Percentiles rank a stretch among this genome's conserved stretches.
Conservation (phyloP, 2,797 vertebrate genomes). For the Rhynchonycteris naso region DNA sequence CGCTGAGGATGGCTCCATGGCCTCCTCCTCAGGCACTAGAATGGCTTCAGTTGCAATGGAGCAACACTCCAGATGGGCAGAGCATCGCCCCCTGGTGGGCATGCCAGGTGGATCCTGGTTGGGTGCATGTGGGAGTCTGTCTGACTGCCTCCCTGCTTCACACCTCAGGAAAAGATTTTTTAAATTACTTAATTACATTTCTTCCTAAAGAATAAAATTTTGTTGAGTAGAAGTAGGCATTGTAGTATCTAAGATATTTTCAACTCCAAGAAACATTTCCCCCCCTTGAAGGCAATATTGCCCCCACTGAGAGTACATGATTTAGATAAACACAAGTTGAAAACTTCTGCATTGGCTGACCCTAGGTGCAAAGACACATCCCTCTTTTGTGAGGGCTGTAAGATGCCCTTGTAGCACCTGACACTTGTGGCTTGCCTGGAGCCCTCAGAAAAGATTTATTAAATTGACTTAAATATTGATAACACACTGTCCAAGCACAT, state of each 20-base stretch:
- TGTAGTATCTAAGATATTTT: background rate
- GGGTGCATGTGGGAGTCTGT: too few relatives aligned
- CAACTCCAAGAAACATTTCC: background rate
- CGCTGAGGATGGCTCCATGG: too few relatives aligned
- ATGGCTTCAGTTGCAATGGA: too few relatives aligned
- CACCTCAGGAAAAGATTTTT: too few relatives aligned
- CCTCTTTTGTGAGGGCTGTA: background rate
- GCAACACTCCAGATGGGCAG: too few relatives aligned
- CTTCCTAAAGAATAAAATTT: background rate
- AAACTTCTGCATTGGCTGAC: background rate
- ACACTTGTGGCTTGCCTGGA: background rate
- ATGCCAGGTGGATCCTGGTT: too few relatives aligned
- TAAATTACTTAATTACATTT: constrained; percentile 1
- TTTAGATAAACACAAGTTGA: background rate
- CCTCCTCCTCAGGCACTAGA: too few relatives aligned
- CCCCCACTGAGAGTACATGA: background rate
- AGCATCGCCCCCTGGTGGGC: too few relatives aligned
- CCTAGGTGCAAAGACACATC: background rate
- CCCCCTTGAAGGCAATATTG: background rate
- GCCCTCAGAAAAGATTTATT: background rate
- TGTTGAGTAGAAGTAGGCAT: background rate
- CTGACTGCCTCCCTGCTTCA: too few relatives aligned
- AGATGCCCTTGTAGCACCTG: background rate
- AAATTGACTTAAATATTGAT: background rate
- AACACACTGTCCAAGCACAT: background rate